These are phyloP conservation scores for Chondrilla cf. caribensis DNA, from an alignment of 37 sponge, comb jelly and placozoan genomes.

Conservation along the genomic window DNA sequence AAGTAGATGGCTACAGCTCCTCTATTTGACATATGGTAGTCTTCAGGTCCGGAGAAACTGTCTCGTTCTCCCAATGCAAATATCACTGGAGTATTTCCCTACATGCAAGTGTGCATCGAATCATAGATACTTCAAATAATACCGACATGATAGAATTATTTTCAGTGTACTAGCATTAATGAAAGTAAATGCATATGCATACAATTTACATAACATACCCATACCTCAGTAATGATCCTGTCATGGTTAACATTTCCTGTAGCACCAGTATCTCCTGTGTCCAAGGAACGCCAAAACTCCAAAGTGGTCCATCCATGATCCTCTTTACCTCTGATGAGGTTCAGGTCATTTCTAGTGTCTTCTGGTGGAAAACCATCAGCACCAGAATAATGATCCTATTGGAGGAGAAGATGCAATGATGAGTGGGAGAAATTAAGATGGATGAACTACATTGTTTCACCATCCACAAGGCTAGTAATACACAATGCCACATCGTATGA, in stretches of 20 bases:
- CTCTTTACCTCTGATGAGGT: constrained; percentile 36
- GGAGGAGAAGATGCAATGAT: too few relatives aligned
- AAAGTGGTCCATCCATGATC: constrained; percentile 59
- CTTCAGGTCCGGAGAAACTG: neutral
- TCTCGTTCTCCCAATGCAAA: constrained; percentile 10
- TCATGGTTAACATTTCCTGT: neutral
- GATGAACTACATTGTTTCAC: too few relatives aligned
- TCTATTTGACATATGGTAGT: constrained; percentile 12
- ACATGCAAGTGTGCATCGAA: neutral
- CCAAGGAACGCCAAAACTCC: constrained; percentile 49
- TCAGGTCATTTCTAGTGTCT: constrained; percentile 48
- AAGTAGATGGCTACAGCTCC: neutral
- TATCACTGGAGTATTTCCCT: constrained; percentile 10
- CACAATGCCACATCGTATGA: too few relatives aligned
- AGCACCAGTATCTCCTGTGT: constrained; percentile 40
- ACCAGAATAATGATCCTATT: constrained; percentile 53
- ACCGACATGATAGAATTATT: too few relatives aligned
- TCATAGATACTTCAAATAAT: too few relatives aligned
- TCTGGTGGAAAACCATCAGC: constrained; percentile 24
- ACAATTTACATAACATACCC: too few relatives aligned
- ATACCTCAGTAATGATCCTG: constrained; percentile 13
- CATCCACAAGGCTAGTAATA: too few relatives aligned
- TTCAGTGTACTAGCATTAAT: too few relatives aligned
- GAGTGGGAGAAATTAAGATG: too few relatives aligned
- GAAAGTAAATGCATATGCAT: too few relatives aligned